Evolutionary conservation across 2,113 vertebrate species (phyloP).

Genomic region (Panthera leo): DNA sequence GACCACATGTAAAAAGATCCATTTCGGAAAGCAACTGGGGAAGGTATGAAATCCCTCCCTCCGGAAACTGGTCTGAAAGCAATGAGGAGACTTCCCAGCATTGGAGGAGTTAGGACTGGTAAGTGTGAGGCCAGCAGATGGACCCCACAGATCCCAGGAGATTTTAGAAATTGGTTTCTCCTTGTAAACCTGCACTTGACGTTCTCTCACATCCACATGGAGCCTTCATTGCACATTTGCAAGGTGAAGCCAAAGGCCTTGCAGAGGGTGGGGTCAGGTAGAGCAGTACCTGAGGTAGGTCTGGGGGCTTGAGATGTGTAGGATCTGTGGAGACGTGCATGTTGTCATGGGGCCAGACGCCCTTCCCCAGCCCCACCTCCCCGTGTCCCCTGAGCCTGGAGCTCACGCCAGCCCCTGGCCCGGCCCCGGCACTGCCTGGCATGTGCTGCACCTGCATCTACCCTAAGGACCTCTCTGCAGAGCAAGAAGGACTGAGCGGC

Average conservation of each 20-base stretch:
- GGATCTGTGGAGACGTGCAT: slow-evolving; percentile 62
- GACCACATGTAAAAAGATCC: neutral
- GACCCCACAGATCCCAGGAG: neutral
- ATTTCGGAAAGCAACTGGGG: neutral
- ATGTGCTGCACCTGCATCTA: slow-evolving; percentile 26
- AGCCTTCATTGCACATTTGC: neutral
- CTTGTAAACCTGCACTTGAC: slow-evolving; percentile 52
- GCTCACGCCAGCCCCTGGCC: too few relatives aligned
- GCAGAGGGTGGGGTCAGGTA: slow-evolving; percentile 64
- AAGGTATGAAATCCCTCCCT: neutral
- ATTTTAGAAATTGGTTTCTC: neutral
- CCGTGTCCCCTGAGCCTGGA: slow-evolving; percentile 60
- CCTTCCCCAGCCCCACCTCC: neutral
- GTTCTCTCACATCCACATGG: slow-evolving; percentile 52
- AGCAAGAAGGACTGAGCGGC: slow-evolving; percentile 72
- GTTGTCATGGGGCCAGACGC: slow-evolving; percentile 51
- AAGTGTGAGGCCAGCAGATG: neutral
- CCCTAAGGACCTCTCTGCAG: slow-evolving; percentile 44
- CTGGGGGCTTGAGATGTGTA: neutral
- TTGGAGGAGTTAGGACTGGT: neutral
- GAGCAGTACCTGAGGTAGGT: slow-evolving; percentile 80
- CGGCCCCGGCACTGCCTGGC: too few relatives aligned
- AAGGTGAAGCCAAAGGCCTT: slow-evolving; percentile 54
- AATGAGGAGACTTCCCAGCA: neutral
- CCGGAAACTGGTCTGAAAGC: neutral